Conservation (phyloP, 2,797 vertebrate genomes). For the Melanogrammus aeglefinus region DNA sequence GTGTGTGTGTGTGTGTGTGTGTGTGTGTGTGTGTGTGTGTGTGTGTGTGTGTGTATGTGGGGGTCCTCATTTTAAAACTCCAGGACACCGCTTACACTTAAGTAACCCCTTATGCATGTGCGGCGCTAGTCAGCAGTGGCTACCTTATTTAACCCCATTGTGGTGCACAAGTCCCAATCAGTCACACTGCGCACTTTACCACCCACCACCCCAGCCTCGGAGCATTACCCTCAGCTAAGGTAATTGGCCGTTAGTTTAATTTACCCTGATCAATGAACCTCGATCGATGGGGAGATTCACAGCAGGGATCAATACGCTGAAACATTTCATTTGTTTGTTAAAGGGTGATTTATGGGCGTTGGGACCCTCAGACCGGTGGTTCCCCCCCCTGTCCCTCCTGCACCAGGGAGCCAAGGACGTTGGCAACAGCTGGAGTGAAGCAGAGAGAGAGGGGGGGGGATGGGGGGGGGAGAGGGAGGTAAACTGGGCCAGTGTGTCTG, state of each 20-base stretch:
- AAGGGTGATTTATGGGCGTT: neutral
- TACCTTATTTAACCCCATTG: constrained; percentile 47
- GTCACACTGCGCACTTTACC: constrained; percentile 30
- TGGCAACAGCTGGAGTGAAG: constrained; percentile 51
- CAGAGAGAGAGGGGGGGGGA: constrained; percentile 31
- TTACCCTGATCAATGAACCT: constrained; percentile 24
- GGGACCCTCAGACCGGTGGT: neutral
- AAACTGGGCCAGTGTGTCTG: constrained; percentile 73
- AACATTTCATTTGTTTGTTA: neutral
- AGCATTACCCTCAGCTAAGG: constrained; percentile 17
- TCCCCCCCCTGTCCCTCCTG: constrained; percentile 22
- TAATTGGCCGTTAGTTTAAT: neutral
- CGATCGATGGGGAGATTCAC: constrained; percentile 6
- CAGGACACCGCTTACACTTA: constrained; percentile 41
- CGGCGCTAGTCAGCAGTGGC: constrained; percentile 29
- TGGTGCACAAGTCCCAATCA: constrained; percentile 27
- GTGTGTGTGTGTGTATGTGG: no score
- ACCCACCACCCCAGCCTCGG: constrained; percentile 21
- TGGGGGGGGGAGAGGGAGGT: constrained; percentile 39
- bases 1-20: no score
- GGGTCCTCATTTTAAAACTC: no score
- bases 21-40: no score
- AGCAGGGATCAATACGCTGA: constrained; percentile 18
- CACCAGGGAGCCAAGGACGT: constrained; percentile 35
- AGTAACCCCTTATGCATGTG: constrained; percentile 36